Evolutionary conservation across 1,140 invertebrate species (phyloP).

Genomic region (Temnothorax longispinosus): DNA sequence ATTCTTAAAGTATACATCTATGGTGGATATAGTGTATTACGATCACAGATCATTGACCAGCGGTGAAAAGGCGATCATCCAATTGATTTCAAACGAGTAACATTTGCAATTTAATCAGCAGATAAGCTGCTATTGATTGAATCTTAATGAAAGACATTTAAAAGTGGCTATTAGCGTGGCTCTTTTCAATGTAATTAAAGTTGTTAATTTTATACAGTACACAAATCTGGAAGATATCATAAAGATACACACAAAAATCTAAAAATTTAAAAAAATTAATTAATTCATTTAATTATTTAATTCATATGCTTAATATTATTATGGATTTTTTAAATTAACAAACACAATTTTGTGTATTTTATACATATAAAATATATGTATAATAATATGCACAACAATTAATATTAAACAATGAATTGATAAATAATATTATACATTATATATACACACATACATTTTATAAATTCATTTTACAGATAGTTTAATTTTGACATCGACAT

Average conservation of each 20-base stretch:
- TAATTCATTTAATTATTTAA: background rate
- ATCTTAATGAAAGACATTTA: conserved; percentile 23
- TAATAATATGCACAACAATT: background rate
- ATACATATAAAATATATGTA: too few relatives aligned
- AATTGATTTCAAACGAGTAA: conserved; percentile 32
- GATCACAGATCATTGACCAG: conserved; percentile 15
- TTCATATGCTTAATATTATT: background rate
- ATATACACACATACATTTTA: too few relatives aligned
- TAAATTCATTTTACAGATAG: too few relatives aligned
- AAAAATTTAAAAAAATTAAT: background rate
- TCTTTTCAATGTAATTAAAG: background rate
- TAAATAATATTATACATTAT: background rate
- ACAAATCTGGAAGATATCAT: background rate
- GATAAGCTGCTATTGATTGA: conserved; percentile 1
- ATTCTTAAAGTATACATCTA: background rate
- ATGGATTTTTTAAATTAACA: too few relatives aligned
- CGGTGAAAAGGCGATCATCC: conserved; percentile 3
- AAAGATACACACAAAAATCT: background rate
- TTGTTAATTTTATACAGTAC: background rate
- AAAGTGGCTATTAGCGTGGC: background rate
- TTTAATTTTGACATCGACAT: too few relatives aligned
- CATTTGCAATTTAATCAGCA: conserved; percentile 40
- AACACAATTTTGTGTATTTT: too few relatives aligned
- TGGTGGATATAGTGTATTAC: background rate
- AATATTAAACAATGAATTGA: background rate